Evolutionary conservation across 1,140 invertebrate genomes (phyloP).

Genomic region (Kradibia gibbosae): DNA sequence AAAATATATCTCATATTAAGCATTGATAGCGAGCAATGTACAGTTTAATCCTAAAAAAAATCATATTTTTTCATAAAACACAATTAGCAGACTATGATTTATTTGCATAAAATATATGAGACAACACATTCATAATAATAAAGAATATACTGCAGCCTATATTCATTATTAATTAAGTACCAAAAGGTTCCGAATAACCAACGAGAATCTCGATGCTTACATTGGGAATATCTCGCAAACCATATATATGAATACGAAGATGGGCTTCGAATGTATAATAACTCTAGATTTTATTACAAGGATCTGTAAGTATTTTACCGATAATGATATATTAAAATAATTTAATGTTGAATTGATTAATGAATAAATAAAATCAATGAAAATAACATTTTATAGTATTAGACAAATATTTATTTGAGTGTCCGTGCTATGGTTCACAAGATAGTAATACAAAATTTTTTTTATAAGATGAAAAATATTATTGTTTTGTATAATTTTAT

Average conservation of each 20-base stretch:
- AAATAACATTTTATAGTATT: neutral
- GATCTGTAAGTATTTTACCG: too few relatives aligned
- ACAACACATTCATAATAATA: neutral
- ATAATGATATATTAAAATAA: too few relatives aligned
- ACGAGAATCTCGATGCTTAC: neutral
- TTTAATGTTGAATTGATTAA: neutral
- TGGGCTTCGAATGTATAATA: neutral
- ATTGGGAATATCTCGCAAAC: neutral
- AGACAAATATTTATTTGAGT: neutral
- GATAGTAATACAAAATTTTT: neutral
- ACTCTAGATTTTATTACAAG: too few relatives aligned
- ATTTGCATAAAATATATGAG: neutral
- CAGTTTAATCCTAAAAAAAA: too few relatives aligned
- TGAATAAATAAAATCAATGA: neutral
- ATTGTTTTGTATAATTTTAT: too few relatives aligned
- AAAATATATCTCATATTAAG: too few relatives aligned
- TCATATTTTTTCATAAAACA: too few relatives aligned
- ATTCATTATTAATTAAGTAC: slow-evolving; percentile 29
- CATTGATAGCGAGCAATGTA: too few relatives aligned
- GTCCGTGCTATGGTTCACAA: neutral
- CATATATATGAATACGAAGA: slow-evolving; percentile 9
- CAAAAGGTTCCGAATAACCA: neutral
- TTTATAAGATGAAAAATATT: too few relatives aligned
- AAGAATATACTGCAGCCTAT: neutral
- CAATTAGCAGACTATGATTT: neutral